Conservation (phyloP, 1,140 invertebrate species). For the Plectus sambesii region DNA sequence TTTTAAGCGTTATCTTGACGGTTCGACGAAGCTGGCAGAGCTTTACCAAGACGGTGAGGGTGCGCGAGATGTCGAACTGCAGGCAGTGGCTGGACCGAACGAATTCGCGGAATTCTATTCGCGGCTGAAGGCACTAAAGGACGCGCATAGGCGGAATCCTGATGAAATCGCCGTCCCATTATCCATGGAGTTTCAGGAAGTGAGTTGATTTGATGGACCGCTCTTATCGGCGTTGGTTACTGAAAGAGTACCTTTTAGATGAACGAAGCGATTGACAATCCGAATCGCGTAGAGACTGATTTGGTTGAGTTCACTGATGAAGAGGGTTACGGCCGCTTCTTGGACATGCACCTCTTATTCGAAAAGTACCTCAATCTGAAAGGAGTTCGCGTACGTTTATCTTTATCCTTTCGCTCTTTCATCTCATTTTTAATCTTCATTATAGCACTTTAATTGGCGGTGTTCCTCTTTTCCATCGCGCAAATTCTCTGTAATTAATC, state of each 20-base stretch:
- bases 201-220: too few relatives aligned
- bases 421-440: conserved; percentile 8
- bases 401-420: conserved; percentile 11
- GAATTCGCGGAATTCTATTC: conserved; percentile 95
- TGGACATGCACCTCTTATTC: conserved; percentile 95
- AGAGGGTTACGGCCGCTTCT: conserved; percentile 95
- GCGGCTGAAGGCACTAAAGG: conserved; percentile 81
- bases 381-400: conserved; percentile 65
- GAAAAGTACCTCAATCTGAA: conserved; percentile 92
- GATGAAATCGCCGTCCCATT: conserved; percentile 61
- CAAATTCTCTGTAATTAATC: too few relatives aligned
- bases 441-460: too few relatives aligned
- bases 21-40: conserved; percentile 69
- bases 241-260: too few relatives aligned
- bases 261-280: conserved; percentile 37
- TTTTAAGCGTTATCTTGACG: conserved; percentile 67
- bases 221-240: too few relatives aligned
- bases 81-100: conserved; percentile 84
- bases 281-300: conserved; percentile 35
- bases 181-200: conserved; percentile 31
- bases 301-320: conserved; percentile 94
- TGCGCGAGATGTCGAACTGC: conserved; percentile 63
- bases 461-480: too few relatives aligned
- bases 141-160: conserved; percentile 87
- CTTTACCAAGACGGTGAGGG: conserved; percentile 74